Evolutionary conservation across 2,113 vertebrate species (phyloP).

Genomic region (Dendrocopos noguchii): DNA sequence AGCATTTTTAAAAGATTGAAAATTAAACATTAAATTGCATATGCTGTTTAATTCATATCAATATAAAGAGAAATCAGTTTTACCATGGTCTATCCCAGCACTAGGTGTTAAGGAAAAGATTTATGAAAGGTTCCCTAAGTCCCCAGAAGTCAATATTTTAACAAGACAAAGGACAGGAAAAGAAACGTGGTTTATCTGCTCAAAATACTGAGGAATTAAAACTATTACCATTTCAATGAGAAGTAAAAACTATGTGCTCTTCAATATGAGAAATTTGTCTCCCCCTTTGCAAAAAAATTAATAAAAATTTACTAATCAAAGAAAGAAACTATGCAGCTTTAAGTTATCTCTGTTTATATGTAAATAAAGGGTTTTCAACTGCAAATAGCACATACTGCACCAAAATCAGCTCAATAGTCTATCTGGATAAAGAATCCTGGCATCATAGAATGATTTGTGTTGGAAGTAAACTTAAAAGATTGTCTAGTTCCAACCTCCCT

Average conservation of each 20-base stretch:
- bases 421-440: not conserved
- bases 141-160: not conserved
- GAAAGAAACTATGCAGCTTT: not conserved
- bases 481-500: too few relatives aligned
- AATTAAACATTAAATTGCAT: not conserved
- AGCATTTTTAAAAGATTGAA: not conserved
- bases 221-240: not conserved
- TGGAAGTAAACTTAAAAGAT: too few relatives aligned
- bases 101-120: not conserved
- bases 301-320: not conserved
- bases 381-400: not conserved
- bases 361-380: not conserved
- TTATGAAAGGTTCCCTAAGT: not conserved
- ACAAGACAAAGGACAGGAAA: not conserved
- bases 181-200: not conserved
- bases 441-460: too few relatives aligned
- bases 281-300: not conserved
- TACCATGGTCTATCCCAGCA: not conserved
- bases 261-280: not conserved
- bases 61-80: not conserved
- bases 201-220: not conserved
- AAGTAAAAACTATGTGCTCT: not conserved
- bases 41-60: not conserved
- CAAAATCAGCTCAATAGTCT: not conserved
- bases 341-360: rapidly evolving